phyloP scores from a whole-genome alignment of 2,113 vertebrate genomes.

The Spilogale gracilis region DNA sequence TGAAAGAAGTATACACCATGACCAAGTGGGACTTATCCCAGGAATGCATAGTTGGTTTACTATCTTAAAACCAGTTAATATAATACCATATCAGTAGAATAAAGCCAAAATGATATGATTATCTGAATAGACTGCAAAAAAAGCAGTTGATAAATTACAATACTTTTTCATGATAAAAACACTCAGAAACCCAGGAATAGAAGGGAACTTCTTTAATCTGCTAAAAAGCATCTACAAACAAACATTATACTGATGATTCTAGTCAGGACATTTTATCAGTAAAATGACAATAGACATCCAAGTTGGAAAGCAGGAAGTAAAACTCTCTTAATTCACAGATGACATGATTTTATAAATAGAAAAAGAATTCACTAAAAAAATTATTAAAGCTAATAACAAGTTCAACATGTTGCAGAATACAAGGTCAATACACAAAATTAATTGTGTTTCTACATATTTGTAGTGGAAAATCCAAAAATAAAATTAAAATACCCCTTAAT shows the following conservation, averaged over 20 bases:
- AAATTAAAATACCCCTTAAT: background rate
- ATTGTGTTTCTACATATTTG: background rate
- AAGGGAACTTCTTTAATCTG: background rate
- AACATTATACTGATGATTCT: background rate
- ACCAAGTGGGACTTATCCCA: background rate
- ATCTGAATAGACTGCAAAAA: background rate
- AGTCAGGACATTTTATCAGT: background rate
- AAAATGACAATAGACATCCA: background rate
- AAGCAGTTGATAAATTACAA: background rate
- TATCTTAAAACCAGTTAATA: background rate
- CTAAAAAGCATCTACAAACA: background rate
- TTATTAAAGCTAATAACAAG: background rate
- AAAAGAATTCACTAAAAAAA: background rate
- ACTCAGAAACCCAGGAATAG: background rate
- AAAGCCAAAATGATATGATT: background rate
- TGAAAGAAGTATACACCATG: background rate
- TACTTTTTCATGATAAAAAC: background rate
- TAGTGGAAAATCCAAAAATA: background rate
- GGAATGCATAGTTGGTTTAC: background rate
- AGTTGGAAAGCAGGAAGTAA: background rate
- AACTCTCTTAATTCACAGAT: background rate
- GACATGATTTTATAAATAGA: background rate
- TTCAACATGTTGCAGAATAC: background rate
- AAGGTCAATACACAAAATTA: background rate
- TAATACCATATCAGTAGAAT: background rate